phyloP scores from a whole-genome alignment of 2,888 invertebrate genomes.

The Clitarchus hookeri region DNA sequence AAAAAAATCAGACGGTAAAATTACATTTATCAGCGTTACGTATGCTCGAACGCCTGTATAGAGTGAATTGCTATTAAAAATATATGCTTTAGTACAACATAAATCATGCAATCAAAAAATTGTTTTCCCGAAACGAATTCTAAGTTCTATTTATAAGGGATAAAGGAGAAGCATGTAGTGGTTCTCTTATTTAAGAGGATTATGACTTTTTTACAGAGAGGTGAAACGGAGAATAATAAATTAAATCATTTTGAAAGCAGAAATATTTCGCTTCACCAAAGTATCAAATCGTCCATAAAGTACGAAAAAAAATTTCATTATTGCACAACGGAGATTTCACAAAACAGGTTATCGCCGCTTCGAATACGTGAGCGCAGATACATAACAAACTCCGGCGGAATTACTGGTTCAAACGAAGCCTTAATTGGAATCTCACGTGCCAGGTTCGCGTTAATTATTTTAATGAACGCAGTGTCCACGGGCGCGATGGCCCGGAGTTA shows the following conservation, averaged over 20 bases:
- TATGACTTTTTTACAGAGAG: too few species aligned
- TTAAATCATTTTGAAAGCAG: background rate
- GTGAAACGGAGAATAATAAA: too few species aligned
- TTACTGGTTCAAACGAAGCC: background rate
- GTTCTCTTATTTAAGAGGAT: too few species aligned
- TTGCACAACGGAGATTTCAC: background rate
- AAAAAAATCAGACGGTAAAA: too few species aligned
- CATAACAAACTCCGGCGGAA: background rate
- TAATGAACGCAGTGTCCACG: background rate
- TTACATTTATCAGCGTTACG: too few species aligned
- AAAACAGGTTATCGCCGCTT: background rate
- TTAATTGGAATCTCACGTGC: slow-evolving; percentile 14
- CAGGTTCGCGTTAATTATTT: slow-evolving; percentile 14
- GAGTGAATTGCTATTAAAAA: too few species aligned
- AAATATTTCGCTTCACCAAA: background rate
- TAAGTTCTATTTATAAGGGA: too few species aligned
- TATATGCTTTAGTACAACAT: too few species aligned
- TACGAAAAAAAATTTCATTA: background rate
- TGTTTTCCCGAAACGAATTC: too few species aligned
- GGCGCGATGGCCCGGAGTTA: background rate
- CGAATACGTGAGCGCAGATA: background rate
- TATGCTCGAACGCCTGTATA: too few species aligned
- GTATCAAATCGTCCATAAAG: background rate
- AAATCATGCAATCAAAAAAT: too few species aligned
- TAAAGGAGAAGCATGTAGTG: too few species aligned